Base-by-base conservation (phyloP, 2,888 invertebrate species). In the Ariolimax columbianus region DNA sequence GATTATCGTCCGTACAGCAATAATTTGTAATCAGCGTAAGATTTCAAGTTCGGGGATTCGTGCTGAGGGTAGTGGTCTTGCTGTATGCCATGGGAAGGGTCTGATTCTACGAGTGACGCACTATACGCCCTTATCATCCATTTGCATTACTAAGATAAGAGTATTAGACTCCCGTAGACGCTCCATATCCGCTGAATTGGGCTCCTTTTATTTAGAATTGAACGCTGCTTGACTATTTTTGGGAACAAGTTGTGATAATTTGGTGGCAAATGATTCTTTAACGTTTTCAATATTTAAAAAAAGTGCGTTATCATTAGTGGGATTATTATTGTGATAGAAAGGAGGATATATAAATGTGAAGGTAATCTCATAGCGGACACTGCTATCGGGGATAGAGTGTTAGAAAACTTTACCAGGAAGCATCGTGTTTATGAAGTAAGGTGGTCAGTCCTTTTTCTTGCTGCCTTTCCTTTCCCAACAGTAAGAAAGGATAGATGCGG, bases 11-110 rank as follows among this genome's bases (percentile, higher is more conserved):
- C 33, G 36, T 59, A 77, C 36, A 55, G 77, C 55, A 36, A 77
- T 77, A 77, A 77, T 77, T 77, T 77, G 77, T 51, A 77, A 77
- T 77, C 77, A 77, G 77, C 30, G 77, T 0, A 9, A 43, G 77
- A 70, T 70, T 23, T 70, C 17, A 26, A 70, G 70, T 38, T 36
- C 23, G 19, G 4, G 7, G 38, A 17, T 70, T 40, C 19, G 38
- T 38, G 70, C 70, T 4, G 70, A 26, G n/a, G 26, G 4, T 63
- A 11, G 59, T 63, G 3, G 59, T 63, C 59, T 63, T 17, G 55
- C 3, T 63, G n/a, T n/a, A 63, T n/a, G n/a, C 59, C 23, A 55
- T 11, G 9, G 23, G 59, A n/a, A n/a, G 59, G 7, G 17, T 63
- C 59, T 2, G 4, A 63, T 47, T 47, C n/a, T 63, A n/a, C 7